phyloP scores from a whole-genome alignment of 1,140 invertebrate genomes.

The Drosophila pseudoobscura region DNA sequence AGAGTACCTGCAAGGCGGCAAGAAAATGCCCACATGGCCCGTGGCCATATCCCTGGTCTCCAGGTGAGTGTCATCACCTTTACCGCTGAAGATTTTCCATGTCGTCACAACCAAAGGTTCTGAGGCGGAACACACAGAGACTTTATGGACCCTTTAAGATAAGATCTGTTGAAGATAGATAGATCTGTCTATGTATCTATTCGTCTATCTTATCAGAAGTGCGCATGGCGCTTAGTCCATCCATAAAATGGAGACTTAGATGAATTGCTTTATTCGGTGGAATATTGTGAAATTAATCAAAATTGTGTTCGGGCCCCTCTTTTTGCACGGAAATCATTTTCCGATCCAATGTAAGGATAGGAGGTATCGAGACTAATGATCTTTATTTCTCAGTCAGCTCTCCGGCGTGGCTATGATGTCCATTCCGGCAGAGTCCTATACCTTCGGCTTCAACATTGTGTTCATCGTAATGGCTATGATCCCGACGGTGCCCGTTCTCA shows the following conservation, averaged over 20 bases:
- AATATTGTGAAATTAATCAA: conserved; percentile 24
- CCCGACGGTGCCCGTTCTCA: conserved; percentile 87
- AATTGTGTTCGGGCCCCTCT: conserved; percentile 32
- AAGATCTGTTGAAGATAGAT: neutral
- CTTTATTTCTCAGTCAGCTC: conserved; percentile 87
- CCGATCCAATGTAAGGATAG: neutral
- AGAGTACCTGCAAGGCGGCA: conserved; percentile 86
- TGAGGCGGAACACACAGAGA: neutral
- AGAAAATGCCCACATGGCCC: conserved; percentile 86
- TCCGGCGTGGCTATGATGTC: conserved; percentile 92
- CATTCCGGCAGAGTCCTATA: conserved; percentile 91
- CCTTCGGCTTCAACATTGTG: conserved; percentile 89
- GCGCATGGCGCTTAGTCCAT: conserved; percentile 18
- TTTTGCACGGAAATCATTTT: conserved; percentile 14
- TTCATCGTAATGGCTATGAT: conserved; percentile 86
- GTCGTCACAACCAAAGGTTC: conserved; percentile 14
- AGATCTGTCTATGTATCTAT: conserved; percentile 16
- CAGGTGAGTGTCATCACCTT: conserved; percentile 83
- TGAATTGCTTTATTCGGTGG: conserved; percentile 16
- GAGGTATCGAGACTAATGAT: neutral
- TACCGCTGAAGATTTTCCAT: conserved; percentile 22
- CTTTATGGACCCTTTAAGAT: conserved; percentile 12
- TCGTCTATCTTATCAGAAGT: conserved; percentile 25
- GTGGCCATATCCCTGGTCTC: conserved; percentile 88
- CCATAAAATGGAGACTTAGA: conserved; percentile 21